Base-by-base conservation (phyloP, 2,113 vertebrate genomes). In the Delphinus delphis region DNA sequence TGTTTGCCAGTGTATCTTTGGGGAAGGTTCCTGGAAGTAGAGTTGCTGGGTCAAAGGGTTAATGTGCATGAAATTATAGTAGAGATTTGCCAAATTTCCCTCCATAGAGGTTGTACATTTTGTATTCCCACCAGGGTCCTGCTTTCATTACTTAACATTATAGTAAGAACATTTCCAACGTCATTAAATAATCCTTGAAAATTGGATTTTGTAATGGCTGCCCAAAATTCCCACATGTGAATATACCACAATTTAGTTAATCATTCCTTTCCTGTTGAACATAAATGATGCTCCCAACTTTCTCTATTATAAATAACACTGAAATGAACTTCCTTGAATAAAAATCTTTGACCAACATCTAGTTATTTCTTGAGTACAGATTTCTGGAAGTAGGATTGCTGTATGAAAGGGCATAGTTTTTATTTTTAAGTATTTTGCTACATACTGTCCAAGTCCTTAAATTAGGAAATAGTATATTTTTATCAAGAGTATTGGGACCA, bases 121-220 rank as follows among this genome's bases (percentile, higher is more conserved):
- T 84, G 10, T 68, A 84, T 71, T 92, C 74, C 74, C 79, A 87
- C 92, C 63, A 83, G 82, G 67, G 81, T 95, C 86, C 62, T 86
- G 76, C 50, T 76, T 96, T 95, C 55, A 63, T 92, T 96, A 92
- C 79, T 96, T 97, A 97, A 96, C 74, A 53, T 84, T 85, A 58
- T 38, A 96, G 38, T 25, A 67, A 89, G 87, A 93, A 76, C 73
- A 91, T 60, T 97, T 94, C 77, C 65, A 85, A 15, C 73, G 82
- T 94, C 77, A 68, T 93, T 92, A 95, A 96, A 86, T 95, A 96
- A 97, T 87, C 26, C 90, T 96, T 80, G 68, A 92, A 97, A 83
- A 94, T 21, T 93, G 63, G 71, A 87, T 80, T 96, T 92, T 80
- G 26, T 84, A 67, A 95, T 90, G 88, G 36, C 44, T 83, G 38